phyloP scores from a whole-genome alignment of 2,113 vertebrate species.

The Clarias macrocephalus region DNA sequence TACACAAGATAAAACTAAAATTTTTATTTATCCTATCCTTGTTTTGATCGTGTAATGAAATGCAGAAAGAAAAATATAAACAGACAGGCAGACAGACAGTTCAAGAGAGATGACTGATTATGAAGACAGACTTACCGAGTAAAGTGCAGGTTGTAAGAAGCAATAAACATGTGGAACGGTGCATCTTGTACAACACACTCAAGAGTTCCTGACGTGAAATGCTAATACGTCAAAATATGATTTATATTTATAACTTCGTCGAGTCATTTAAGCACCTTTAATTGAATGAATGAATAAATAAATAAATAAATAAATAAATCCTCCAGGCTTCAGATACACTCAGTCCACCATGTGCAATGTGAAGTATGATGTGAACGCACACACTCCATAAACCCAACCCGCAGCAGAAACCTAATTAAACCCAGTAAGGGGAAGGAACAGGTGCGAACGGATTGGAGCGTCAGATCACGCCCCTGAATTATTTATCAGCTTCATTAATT shows the following conservation, averaged over 20 bases:
- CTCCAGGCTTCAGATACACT: background rate
- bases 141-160: constrained; percentile 56
- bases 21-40: too few relatives aligned
- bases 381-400: background rate
- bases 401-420: constrained; percentile 11
- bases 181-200: constrained; percentile 55
- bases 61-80: background rate
- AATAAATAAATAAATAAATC: background rate
- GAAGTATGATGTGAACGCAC: background rate
- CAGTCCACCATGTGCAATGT: background rate
- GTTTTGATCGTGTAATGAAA: background rate
- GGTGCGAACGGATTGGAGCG: constrained; percentile 11
- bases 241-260: background rate
- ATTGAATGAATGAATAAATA: background rate
- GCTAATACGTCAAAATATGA: background rate
- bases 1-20: background rate
- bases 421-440: background rate
- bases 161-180: constrained; percentile 38
- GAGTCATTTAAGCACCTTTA: background rate
- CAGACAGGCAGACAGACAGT: background rate
- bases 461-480: background rate
- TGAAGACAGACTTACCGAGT: constrained; percentile 62
- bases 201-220: background rate
- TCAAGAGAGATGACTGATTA: background rate
- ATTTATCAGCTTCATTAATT: background rate